Percentiles rank a stretch among this genome's conserved stretches.
Evolutionary conservation across 2,888 invertebrate species (phyloP).

Genomic region (Eretmocerus hayati): DNA sequence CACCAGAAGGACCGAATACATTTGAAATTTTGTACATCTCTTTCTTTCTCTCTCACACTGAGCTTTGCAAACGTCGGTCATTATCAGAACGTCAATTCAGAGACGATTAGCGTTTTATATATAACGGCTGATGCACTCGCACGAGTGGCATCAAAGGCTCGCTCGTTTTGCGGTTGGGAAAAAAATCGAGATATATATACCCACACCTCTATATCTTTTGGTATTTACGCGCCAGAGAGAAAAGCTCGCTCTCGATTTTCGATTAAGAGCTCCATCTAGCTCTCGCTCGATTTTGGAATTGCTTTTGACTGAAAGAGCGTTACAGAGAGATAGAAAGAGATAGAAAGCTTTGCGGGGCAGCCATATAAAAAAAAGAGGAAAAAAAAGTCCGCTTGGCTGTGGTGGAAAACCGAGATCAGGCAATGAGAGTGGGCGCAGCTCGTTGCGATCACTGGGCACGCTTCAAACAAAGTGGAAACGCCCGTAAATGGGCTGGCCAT

Average conservation of each 20-base stretch:
- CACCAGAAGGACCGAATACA: too few species aligned
- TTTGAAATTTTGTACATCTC: too few species aligned
- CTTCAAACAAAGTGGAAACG: constrained; percentile 20
- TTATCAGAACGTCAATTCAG: constrained; percentile 10
- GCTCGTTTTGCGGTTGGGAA: neutral
- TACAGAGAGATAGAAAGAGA: neutral
- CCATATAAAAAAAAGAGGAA: too few species aligned
- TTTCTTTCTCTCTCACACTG: too few species aligned
- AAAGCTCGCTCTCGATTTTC: neutral
- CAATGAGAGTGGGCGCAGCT: constrained; percentile 9
- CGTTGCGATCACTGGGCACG: constrained; percentile 12
- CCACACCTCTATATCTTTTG: too few species aligned
- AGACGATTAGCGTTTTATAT: constrained; percentile 10
- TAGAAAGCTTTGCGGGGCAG: neutral
- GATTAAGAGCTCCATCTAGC: constrained; percentile 6
- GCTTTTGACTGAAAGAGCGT: constrained; percentile 9
- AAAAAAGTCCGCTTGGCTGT: neutral
- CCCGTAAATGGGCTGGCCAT: constrained; percentile 14
- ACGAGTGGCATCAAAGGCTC: constrained; percentile 11
- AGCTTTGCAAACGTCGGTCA: too few species aligned
- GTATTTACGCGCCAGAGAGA: too few species aligned
- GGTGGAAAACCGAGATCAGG: constrained; percentile 1
- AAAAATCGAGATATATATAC: neutral
- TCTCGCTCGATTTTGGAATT: constrained; percentile 15
- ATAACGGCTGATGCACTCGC: too few species aligned